Evolutionary conservation across 1,140 invertebrate species (phyloP), one percentile per base, ranked within the genome.

Genomic region (Wiebesia pumilae): DNA sequence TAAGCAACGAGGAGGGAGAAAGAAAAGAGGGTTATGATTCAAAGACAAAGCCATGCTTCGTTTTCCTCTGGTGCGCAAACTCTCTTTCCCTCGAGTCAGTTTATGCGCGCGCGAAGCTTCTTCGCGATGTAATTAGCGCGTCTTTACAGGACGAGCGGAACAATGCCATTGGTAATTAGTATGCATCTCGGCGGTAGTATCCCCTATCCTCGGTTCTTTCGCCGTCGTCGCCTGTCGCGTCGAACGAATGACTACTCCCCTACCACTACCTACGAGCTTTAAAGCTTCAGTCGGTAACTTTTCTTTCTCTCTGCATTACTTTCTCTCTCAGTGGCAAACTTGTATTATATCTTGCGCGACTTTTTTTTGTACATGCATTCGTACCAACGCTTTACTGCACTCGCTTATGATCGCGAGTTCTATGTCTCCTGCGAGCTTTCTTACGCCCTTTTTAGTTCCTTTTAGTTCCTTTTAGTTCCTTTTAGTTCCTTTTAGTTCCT

Each of bases 91-190:
- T 90, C 89, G 89, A 43, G 86, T 86, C 80, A 81, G 86, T 81
- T 80, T 87, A 84, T 85, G 85, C 82, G 81, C 85, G n/a, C 73
- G 75, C 84, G 83, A 80, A 83, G 86, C 88, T 91, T 89, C 90
- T 92, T 92, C 89, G 90, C 91, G 90, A 91, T 90, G 90, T 93
- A 92, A 93, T 93, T 93, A 92, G 92, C 75, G 81, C 91, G 89
- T 92, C 92, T 93, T 92, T 89, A 89, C 89, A 90, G 88, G 88
- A 89, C 89, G 88, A 77, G 73, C 51, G 71, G 87, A 87, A 92
- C 91, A 92, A 92, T 92, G 78, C 75, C 80, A 21, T 65, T 78
- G 88, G 90, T 92, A 92, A 92, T 92, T 92, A 92, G 91, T 92
- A 92, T 91, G 89, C 89, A 89, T 88, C 81, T 83, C 86, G 65